phyloP scores from a whole-genome alignment of 2,888 invertebrate genomes.

The Allolobophora icterica region DNA sequence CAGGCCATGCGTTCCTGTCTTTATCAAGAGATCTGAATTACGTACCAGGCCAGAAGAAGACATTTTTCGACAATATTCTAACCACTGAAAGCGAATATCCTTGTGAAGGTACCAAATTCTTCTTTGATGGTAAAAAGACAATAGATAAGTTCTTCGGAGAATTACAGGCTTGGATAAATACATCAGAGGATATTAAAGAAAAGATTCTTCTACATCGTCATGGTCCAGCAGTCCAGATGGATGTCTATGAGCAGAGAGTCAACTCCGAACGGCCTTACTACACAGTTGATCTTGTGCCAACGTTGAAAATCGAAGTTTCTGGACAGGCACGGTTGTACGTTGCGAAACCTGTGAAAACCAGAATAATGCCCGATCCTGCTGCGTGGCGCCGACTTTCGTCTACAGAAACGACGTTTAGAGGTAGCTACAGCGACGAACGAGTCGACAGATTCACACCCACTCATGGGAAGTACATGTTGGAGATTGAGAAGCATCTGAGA shows the following conservation, averaged over 20 bases:
- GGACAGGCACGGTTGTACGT: background rate
- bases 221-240: conserved; percentile 32
- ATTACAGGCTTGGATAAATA: background rate
- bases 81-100: background rate
- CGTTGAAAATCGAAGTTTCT: background rate
- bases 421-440: background rate
- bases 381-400: background rate
- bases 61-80: background rate
- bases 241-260: background rate
- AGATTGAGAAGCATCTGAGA: background rate
- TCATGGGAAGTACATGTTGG: background rate
- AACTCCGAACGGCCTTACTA: background rate
- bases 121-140: background rate
- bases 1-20: background rate
- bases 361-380: background rate
- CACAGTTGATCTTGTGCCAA: conserved; percentile 27
- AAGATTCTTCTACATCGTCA: background rate
- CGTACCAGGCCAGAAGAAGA: background rate
- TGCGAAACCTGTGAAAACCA: background rate
- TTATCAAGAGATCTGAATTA: no score
- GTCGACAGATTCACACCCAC: background rate
- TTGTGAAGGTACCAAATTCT: background rate
- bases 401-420: background rate
- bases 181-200: background rate
- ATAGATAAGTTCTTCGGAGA: background rate